Percentiles rank a stretch among this genome's conserved stretches.
phyloP scores from a whole-genome alignment of 2,113 vertebrate species.

The Bostrychus sinensis region DNA sequence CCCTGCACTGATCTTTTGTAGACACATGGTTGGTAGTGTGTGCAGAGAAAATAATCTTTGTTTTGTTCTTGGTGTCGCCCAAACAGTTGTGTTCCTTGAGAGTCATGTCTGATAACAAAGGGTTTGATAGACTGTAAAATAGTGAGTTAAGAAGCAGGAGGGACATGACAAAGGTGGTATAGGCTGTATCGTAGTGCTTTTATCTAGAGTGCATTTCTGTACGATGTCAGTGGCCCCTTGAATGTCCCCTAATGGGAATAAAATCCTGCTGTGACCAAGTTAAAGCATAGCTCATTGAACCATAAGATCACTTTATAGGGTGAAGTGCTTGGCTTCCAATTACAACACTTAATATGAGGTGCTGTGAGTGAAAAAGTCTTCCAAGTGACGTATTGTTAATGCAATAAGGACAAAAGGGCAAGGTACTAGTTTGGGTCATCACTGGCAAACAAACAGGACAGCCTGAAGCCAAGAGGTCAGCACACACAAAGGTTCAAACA shows the following conservation, averaged over 20 bases:
- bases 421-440: neutral
- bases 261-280: slow-evolving; percentile 15
- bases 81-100: slow-evolving; percentile 45
- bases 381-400: neutral
- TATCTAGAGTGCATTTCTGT: slow-evolving; percentile 10
- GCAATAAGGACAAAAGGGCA: neutral
- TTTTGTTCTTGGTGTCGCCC: slow-evolving; percentile 30
- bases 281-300: neutral
- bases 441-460: neutral
- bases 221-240: neutral
- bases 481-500: slow-evolving; percentile 13
- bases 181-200: slow-evolving; percentile 7
- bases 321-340: neutral
- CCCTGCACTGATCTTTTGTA: slow-evolving; percentile 3
- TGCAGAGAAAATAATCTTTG: slow-evolving; percentile 41
- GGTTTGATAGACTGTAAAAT: neutral
- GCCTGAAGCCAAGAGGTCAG: slow-evolving; percentile 10
- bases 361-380: neutral
- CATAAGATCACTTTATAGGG: neutral
- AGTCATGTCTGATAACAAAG: slow-evolving; percentile 15
- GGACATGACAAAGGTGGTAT: neutral
- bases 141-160: neutral
- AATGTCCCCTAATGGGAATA: neutral
- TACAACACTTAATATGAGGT: neutral
- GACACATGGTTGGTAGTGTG: slow-evolving; percentile 16